phyloP scores from a whole-genome alignment of 2,113 vertebrate genomes.

The Notiomystis cincta region DNA sequence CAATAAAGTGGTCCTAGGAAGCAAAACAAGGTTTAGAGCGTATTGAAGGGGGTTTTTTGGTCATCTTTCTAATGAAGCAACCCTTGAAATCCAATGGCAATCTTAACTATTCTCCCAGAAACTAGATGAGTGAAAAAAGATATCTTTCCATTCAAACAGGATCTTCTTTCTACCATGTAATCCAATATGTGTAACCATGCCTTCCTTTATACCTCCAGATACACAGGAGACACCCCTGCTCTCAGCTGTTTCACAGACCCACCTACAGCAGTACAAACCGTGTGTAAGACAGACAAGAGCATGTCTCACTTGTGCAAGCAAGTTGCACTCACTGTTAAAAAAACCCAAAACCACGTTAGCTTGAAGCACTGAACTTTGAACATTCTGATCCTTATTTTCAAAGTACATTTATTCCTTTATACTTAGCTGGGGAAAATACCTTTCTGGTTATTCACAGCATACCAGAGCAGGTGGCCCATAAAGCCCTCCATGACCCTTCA shows the following conservation, averaged over 20 bases:
- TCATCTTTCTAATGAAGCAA: neutral
- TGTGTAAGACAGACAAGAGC: neutral
- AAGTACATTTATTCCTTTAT: neutral
- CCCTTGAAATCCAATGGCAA: conserved; percentile 14
- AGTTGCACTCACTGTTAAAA: neutral
- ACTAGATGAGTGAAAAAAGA: conserved; percentile 43
- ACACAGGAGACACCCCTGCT: neutral
- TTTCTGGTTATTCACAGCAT: conserved; percentile 18
- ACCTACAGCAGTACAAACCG: neutral
- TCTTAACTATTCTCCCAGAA: conserved; percentile 30
- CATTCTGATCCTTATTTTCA: neutral
- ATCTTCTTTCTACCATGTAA: conserved; percentile 46
- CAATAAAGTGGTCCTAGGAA: neutral
- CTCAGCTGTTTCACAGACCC: neutral
- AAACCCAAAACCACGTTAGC: neutral
- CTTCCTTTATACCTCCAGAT: neutral
- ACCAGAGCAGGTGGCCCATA: neutral
- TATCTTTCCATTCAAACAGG: conserved; percentile 33
- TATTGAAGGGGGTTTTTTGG: fast-evolving
- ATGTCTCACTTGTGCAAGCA: fast-evolving
- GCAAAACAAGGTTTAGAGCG: neutral
- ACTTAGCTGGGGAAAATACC: neutral
- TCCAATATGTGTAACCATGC: neutral
- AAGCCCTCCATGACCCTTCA: neutral
- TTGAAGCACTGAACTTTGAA: conserved; percentile 23